Percentiles rank a stretch among this genome's conserved stretches.
Conservation (phyloP, 2,797 vertebrate genomes). For the Phrynocephalus guinanensis region DNA sequence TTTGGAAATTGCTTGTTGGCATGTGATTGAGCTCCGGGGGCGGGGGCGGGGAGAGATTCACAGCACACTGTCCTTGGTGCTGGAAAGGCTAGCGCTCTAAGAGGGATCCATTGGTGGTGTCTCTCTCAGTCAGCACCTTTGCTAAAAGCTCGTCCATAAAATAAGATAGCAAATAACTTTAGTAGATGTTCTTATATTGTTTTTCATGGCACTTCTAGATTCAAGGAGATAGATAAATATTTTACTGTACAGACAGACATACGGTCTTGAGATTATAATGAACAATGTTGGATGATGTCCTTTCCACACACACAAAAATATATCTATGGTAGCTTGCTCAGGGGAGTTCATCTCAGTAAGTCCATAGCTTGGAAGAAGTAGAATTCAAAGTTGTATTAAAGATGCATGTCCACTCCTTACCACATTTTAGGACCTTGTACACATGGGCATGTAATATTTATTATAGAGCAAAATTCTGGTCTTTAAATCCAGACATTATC, state of each 20-base stretch:
- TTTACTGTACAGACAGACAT: not conserved
- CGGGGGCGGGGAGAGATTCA: not conserved
- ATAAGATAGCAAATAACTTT: not conserved
- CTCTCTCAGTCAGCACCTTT: constrained; percentile 7
- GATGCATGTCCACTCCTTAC: rapidly evolving
- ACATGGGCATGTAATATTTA: constrained; percentile 39
- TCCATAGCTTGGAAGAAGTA: constrained; percentile 2
- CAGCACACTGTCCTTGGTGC: not conserved
- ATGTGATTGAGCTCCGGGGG: not conserved
- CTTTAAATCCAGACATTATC: not conserved
- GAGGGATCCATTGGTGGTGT: not conserved
- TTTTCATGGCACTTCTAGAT: not conserved
- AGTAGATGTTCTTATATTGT: not conserved
- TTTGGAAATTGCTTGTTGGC: constrained; percentile 12
- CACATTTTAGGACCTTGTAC: constrained; percentile 51
- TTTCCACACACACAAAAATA: not conserved
- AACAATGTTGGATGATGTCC: not conserved
- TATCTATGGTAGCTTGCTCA: not conserved
- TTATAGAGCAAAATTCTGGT: constrained; percentile 52
- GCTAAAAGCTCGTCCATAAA: not conserved
- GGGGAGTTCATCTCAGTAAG: rapidly evolving
- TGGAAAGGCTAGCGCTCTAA: not conserved
- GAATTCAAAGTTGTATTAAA: constrained; percentile 56
- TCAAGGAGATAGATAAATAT: not conserved
- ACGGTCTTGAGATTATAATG: not conserved